Conservation (phyloP, 2,113 vertebrate genomes). For the Capra hircus region DNA sequence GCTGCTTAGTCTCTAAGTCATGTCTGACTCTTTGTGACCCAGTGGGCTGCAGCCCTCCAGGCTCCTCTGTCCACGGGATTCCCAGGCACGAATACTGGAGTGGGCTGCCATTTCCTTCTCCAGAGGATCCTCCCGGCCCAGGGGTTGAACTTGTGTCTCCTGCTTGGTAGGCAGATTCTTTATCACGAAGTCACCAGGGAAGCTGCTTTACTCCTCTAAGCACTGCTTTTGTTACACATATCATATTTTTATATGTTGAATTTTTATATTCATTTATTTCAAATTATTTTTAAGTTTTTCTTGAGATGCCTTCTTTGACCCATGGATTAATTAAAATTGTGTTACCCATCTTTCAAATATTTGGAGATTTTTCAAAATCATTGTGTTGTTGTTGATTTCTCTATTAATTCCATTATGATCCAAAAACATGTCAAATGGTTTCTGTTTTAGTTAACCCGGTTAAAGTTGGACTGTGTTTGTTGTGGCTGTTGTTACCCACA, state of each 20-base stretch:
- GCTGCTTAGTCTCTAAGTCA: neutral
- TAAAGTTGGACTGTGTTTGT: neutral
- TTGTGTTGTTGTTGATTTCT: neutral
- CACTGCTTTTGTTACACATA: neutral
- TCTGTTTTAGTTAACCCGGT: neutral
- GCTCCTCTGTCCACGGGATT: neutral
- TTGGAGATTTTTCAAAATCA: neutral
- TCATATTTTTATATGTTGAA: neutral
- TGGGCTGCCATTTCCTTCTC: neutral
- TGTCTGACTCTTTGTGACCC: neutral
- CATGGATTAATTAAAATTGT: neutral
- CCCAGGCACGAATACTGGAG: neutral
- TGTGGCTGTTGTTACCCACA: neutral
- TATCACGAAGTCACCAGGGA: neutral
- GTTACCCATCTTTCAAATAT: neutral
- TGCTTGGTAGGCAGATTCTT: neutral
- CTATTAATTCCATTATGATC: neutral
- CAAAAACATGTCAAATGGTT: neutral
- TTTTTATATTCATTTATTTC: neutral
- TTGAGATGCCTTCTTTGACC: neutral
- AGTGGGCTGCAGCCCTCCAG: neutral
- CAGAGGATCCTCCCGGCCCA: fast-evolving
- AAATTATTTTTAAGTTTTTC: neutral
- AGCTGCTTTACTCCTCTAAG: neutral
- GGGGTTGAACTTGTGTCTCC: neutral